These are phyloP conservation scores for Periplaneta americana DNA, from an alignment of 1,140 invertebrate genomes.

Conservation along the genomic window DNA sequence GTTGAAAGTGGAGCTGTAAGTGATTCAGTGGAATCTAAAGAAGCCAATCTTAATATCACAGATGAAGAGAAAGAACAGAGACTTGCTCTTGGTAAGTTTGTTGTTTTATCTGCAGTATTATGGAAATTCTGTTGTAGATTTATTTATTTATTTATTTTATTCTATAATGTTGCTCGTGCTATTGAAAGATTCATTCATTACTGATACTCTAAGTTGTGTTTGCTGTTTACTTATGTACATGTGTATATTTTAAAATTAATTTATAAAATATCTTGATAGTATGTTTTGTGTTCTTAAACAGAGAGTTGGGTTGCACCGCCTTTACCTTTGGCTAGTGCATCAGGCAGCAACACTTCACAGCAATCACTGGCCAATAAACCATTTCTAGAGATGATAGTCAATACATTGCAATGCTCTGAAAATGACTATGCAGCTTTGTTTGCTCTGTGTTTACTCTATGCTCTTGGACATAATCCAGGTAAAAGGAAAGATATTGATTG, in stretches of 20 bases:
- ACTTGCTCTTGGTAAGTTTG: slow-evolving; percentile 37
- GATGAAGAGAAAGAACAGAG: slow-evolving; percentile 86
- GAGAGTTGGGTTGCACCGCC: neutral
- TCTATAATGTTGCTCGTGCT: neutral
- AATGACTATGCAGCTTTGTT: slow-evolving; percentile 95
- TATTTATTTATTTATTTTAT: neutral
- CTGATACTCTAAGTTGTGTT: neutral
- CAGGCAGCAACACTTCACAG: neutral
- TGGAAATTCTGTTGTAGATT: neutral
- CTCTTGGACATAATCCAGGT: slow-evolving; percentile 92
- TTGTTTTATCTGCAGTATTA: neutral
- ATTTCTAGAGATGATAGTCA: slow-evolving; percentile 84
- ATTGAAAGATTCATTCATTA: neutral
- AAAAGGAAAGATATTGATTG: no score
- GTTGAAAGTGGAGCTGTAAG: slow-evolving; percentile 23
- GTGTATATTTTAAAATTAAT: neutral
- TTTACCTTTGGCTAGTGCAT: neutral
- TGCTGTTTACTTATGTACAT: no score
- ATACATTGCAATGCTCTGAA: slow-evolving; percentile 73
- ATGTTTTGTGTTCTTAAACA: neutral
- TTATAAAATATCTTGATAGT: neutral
- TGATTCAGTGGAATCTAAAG: slow-evolving; percentile 28
- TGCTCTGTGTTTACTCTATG: slow-evolving; percentile 87
- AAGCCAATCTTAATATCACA: slow-evolving; percentile 64
- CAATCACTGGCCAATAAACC: slow-evolving; percentile 54